Evolutionary conservation across 2,888 invertebrate genomes (phyloP).

Genomic region (Eristalis intricaria): DNA sequence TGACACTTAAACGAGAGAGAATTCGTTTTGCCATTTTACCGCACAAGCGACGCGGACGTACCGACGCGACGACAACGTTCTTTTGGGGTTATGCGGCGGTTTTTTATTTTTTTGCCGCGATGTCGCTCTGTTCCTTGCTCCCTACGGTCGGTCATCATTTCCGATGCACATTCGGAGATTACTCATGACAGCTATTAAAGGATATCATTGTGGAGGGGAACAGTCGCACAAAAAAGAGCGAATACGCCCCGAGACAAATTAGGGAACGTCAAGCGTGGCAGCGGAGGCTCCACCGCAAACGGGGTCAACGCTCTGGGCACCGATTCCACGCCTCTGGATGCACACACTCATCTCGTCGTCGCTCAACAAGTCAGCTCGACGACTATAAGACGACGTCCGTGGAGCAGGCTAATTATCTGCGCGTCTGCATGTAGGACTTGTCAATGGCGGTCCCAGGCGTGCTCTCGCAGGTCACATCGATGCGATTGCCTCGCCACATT

Average conservation of each 20-base stretch:
- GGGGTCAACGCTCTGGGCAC: not conserved
- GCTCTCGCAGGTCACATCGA: constrained; percentile 51
- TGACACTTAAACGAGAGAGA: constrained; percentile 44
- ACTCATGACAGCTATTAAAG: constrained; percentile 68
- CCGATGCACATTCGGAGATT: constrained; percentile 67
- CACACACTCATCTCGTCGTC: not conserved
- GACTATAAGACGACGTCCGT: not conserved
- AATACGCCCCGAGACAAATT: constrained; percentile 49
- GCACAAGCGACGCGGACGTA: not conserved
- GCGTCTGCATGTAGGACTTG: constrained; percentile 25
- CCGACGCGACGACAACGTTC: no score
- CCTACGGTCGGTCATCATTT: constrained; percentile 45
- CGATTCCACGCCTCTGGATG: not conserved
- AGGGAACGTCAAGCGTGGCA: constrained; percentile 21
- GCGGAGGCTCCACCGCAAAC: not conserved
- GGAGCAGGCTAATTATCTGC: constrained; percentile 46
- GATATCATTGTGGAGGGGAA: constrained; percentile 43
- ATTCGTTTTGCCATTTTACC: constrained; percentile 12
- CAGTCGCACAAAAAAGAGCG: not conserved
- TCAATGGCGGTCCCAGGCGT: constrained; percentile 41
- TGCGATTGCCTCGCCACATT: constrained; percentile 53
- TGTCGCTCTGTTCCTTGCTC: not conserved
- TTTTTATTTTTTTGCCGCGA: not conserved
- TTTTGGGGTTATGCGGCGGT: not conserved
- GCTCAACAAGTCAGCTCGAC: not conserved